Conservation (phyloP, 2,113 vertebrate species). For the Aplodontia rufa region DNA sequence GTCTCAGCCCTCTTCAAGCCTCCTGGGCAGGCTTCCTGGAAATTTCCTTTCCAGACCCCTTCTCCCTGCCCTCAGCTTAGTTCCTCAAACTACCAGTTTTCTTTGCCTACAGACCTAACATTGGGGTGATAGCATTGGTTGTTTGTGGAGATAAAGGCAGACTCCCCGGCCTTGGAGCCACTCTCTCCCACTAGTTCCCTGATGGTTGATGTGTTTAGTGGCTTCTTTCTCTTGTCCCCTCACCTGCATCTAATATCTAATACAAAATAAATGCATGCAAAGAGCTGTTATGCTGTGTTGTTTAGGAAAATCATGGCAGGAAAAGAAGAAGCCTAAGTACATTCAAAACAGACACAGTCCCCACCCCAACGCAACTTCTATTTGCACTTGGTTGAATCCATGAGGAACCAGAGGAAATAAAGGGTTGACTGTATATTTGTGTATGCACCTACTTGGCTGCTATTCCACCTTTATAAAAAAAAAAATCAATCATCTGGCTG, state of each 20-base stretch:
- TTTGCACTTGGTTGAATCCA: background rate
- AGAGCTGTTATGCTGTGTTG: too few species aligned
- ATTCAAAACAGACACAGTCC: background rate
- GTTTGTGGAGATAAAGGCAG: background rate
- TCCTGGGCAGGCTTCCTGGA: background rate
- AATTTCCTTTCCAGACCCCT: background rate
- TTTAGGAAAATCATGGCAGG: too few species aligned
- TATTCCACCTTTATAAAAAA: background rate
- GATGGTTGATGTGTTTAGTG: background rate
- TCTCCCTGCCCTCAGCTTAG: background rate
- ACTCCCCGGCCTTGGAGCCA: background rate
- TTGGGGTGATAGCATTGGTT: background rate
- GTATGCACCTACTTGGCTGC: background rate
- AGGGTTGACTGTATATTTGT: background rate
- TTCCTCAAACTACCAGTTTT: too few species aligned
- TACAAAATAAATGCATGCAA: background rate
- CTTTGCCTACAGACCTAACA: background rate
- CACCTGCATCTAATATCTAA: background rate
- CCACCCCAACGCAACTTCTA: background rate
- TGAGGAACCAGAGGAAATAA: background rate
- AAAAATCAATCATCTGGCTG: too few species aligned
- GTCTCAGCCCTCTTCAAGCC: background rate
- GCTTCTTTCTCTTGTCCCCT: background rate
- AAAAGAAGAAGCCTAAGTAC: too few species aligned
- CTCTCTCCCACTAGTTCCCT: background rate